Evolutionary conservation across 2,113 vertebrate genomes (phyloP).

Genomic region (Hippocampus guttulatus): DNA sequence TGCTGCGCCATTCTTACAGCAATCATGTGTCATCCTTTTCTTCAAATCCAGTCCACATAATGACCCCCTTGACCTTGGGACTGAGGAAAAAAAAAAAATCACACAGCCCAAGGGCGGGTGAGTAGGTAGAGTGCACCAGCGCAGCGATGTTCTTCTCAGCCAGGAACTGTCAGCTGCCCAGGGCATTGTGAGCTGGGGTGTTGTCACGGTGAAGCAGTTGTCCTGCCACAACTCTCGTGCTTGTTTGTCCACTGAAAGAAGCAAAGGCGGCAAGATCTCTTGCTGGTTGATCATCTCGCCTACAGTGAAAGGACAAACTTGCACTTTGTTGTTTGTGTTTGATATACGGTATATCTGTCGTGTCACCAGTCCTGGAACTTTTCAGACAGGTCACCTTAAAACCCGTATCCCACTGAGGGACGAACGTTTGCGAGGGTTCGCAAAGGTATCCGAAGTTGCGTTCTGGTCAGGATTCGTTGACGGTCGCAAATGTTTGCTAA

Average conservation of each 20-base stretch:
- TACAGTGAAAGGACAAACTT: not conserved
- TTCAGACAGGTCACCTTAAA: not conserved
- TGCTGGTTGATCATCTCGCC: not conserved
- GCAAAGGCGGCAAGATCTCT: not conserved
- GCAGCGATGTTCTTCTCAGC: not conserved
- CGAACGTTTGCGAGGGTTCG: too few species aligned
- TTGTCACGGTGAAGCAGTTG: not conserved
- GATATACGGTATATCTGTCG: not conserved
- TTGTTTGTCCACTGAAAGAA: not conserved
- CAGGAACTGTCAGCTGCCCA: not conserved
- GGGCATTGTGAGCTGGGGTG: not conserved
- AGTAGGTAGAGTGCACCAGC: not conserved
- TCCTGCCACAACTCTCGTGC: not conserved
- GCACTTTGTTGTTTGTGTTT: not conserved
- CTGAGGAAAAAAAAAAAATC: not conserved
- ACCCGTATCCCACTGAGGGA: too few species aligned
- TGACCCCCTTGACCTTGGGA: not conserved
- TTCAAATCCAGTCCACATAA: not conserved
- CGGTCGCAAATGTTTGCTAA: too few species aligned
- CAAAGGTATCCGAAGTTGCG: too few species aligned
- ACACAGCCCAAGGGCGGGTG: not conserved
- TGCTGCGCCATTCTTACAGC: not conserved
- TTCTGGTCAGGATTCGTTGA: too few species aligned
- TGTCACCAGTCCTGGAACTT: not conserved
- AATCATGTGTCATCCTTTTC: not conserved